Base-by-base conservation (phyloP, 2,113 vertebrate species). In the Hirundichthys speculiger region DNA sequence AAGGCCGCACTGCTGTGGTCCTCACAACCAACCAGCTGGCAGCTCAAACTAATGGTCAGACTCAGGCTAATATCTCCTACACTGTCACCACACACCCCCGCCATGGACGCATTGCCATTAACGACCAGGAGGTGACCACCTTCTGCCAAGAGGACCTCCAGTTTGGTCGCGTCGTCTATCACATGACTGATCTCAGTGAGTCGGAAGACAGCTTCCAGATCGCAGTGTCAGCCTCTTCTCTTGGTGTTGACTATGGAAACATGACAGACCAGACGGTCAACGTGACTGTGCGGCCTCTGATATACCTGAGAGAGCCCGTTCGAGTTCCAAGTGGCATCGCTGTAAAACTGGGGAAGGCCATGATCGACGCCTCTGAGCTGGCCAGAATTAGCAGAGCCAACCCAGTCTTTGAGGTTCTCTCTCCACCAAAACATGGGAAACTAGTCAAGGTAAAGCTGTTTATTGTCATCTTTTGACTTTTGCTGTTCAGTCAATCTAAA, bases 321-420 rank as follows among this genome's bases (percentile, higher is more conserved):
- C 82, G 88, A 62, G 75, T 96, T 42, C 89, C 93, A 73, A 93
- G 93, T 73, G 87, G 88, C 3, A 82, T 90, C 2, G 62, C 82
- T 5, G 93, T 94, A 30, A 91, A 80, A 49, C 85, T 99, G 69
- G 89, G 88, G 59, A 93, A 86, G 40, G 77, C 88, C 70, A 93
- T 97, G 77, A 90, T 98, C 3, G 91, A 96, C 81, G 95, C 94
- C 48, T 94, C 93, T 0, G 92, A 94, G 60, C 90, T 99, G 47
- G 94, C 93, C 1, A 88, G 85, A 53, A 84, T 94, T 77, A 96
- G 93, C 59, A 84, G 91, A 14, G 94, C 90, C 10, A 90, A 94
- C 68, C 96, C 95, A 1, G 75, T 46, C 12, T 98, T 94, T 88
- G 92, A 94, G 83, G 91, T 96, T 70, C 75, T 91, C 19, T 83